These are phyloP conservation scores for Ophthalmolycus amberensis DNA, from an alignment of 2,113 vertebrate species.

Conservation along the genomic window DNA sequence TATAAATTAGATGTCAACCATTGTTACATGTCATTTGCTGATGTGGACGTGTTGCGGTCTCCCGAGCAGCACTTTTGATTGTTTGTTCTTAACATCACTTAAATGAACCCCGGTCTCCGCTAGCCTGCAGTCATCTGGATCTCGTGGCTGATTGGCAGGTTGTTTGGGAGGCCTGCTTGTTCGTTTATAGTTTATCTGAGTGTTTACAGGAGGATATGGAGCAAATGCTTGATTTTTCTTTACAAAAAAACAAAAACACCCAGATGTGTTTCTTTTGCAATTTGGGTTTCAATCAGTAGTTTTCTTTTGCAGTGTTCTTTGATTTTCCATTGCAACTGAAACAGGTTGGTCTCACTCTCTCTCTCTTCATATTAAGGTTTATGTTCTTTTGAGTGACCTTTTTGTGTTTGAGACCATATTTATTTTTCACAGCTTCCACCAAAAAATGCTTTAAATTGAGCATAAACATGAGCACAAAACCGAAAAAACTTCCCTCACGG, in stretches of 20 bases:
- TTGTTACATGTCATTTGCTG: conserved; percentile 79
- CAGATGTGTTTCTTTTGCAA: not conserved
- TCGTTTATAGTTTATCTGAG: conserved; percentile 18
- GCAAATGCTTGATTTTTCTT: not conserved
- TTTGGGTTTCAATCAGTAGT: conserved; percentile 1
- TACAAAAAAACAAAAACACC: too few species aligned
- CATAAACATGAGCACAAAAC: conserved; percentile 14
- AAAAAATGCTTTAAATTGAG: conserved; percentile 23
- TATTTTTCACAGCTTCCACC: conserved; percentile 20
- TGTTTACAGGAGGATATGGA: conserved; percentile 22
- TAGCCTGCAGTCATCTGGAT: conserved; percentile 68
- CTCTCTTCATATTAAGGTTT: conserved; percentile 16
- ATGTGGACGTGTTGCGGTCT: conserved; percentile 63
- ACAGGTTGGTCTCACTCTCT: not conserved
- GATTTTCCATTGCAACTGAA: conserved; percentile 16
- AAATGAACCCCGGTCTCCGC: conserved; percentile 61
- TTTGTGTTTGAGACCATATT: conserved; percentile 15
- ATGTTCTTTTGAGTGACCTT: conserved; percentile 6
- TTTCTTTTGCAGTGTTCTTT: not conserved
- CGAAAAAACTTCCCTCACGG: conserved; percentile 7
- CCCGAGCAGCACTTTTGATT: conserved; percentile 72
- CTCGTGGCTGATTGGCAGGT: conserved; percentile 61
- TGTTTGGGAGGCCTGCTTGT: conserved; percentile 55
- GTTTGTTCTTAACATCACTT: conserved; percentile 80
- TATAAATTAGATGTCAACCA: conserved; percentile 85